Base-by-base conservation (phyloP, 2,888 invertebrate genomes). In the Trichacis sp. region DNA sequence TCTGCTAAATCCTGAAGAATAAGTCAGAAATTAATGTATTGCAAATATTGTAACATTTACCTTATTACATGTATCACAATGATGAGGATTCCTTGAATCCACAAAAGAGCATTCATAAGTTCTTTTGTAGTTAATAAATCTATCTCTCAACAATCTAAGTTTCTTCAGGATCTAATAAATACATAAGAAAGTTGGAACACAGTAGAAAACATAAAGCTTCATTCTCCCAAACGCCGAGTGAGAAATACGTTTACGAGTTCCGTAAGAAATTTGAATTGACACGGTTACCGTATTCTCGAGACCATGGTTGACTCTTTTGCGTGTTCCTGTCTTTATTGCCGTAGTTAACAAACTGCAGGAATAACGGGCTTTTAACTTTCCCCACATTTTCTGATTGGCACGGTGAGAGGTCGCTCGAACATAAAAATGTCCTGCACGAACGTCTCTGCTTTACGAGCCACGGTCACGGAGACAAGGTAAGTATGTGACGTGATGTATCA, bases 291-390 rank as follows among this genome's bases (percentile, higher is more conserved):
- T 55, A 56, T 58, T 58, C 52, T 40, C 59, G 56, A 36, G 43
- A 47, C 47, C 43, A 57, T 54, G 43, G 63, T 64, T 50, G 52
- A 19, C 42, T 49, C 57, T 63, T 64, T 51, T 12, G 24, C 50
- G 54, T 64, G 60, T 49, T 52, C 59, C 29, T 18, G 1, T 58
- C 49, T 63, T 69, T 66, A 60, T 63, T 54, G 63, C 50, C 68
- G 63, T 68, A 71, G 72, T 72, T 70, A 58, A 63, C 65, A 60
- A 71, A 69, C 65, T 69, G 60, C 65, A 52, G 59, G 59, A 64
- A 55, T 70, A 71, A 71, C 72, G 67, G 70, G 65, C 72, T 72
- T 72, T 69, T 71, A 72, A 72, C 73, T 73, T 71, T 63, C 40
- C 61, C 64, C 70, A 68, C 72, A 72, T 73, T 71, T 72, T 71